phyloP scores from a whole-genome alignment of 2,888 invertebrate species.

The Chouioia cunea region DNA sequence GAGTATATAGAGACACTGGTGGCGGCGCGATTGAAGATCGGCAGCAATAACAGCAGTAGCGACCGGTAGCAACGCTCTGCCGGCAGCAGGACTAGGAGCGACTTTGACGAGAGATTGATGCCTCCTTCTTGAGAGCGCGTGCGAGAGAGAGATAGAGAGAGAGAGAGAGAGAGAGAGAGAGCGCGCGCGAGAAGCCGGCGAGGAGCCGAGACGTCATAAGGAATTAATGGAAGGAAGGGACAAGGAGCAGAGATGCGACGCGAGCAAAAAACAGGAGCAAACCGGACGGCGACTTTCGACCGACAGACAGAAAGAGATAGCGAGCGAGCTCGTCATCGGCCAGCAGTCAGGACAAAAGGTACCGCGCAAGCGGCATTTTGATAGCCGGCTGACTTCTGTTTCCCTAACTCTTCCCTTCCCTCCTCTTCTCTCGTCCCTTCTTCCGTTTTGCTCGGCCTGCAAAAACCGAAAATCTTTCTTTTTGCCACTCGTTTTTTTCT shows the following conservation, averaged over 20 bases:
- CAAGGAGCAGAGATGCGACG: slow-evolving; percentile 41
- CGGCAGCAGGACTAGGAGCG: slow-evolving; percentile 59
- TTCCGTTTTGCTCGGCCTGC: slow-evolving; percentile 47
- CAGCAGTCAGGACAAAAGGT: slow-evolving; percentile 61
- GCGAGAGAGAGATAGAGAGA: slow-evolving; percentile 16
- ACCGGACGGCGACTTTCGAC: slow-evolving; percentile 19
- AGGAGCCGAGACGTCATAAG: slow-evolving; percentile 19
- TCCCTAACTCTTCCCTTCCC: slow-evolving; percentile 12
- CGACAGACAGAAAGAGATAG: slow-evolving; percentile 29
- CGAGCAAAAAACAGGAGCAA: slow-evolving; percentile 42
- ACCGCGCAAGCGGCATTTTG: slow-evolving; percentile 66
- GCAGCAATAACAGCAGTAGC: slow-evolving; percentile 56
- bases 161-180: slow-evolving; percentile 31
- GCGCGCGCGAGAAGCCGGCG: slow-evolving; percentile 26
- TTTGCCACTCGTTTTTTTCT: slow-evolving; percentile 35
- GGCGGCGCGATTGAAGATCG: slow-evolving; percentile 36
- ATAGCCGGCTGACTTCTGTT: slow-evolving; percentile 62
- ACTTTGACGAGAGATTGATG: slow-evolving; percentile 69
- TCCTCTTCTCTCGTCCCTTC: slow-evolving; percentile 17
- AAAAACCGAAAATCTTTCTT: slow-evolving; percentile 63
- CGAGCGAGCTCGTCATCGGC: slow-evolving; percentile 51
- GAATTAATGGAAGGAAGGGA: slow-evolving; percentile 28
- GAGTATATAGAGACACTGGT: not conserved
- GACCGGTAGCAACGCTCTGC: slow-evolving; percentile 62
- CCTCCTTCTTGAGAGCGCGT: slow-evolving; percentile 34